These are phyloP conservation scores for Melanotaenia boesemani DNA, from an alignment of 2,797 vertebrate genomes.

Conservation along the genomic window DNA sequence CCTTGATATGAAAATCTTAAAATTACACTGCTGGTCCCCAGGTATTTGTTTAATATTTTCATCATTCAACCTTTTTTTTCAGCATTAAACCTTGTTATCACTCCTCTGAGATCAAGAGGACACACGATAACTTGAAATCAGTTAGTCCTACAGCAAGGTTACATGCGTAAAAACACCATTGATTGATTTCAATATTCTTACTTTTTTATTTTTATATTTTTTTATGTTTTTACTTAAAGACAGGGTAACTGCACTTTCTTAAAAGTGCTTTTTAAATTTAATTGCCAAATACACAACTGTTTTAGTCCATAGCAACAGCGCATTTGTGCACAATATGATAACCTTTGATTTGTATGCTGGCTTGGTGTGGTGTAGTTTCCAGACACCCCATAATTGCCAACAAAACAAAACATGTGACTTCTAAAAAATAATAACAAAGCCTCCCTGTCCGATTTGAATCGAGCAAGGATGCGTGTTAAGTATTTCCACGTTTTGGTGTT, in stretches of 20 bases:
- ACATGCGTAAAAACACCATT: constrained; percentile 27
- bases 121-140: constrained; percentile 16
- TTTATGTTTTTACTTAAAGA: not conserved
- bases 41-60: not conserved
- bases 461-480: constrained; percentile 19
- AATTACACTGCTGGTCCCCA: too few species aligned
- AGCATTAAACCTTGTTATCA: not conserved
- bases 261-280: not conserved
- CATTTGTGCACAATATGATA: not conserved
- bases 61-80: not conserved
- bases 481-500: constrained; percentile 60
- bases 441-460: constrained; percentile 18
- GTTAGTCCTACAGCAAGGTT: constrained; percentile 53
- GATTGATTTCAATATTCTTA: not conserved
- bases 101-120: constrained; percentile 27
- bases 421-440: not conserved
- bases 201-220: not conserved
- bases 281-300: not conserved
- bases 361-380: constrained; percentile 20
- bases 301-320: not conserved
- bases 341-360: constrained; percentile 17
- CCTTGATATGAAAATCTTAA: not conserved
- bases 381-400: constrained; percentile 23
- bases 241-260: not conserved
- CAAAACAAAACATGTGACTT: constrained; percentile 33